Base-by-base conservation (phyloP, 2,113 vertebrate genomes). In the Atrichornis clamosus region DNA sequence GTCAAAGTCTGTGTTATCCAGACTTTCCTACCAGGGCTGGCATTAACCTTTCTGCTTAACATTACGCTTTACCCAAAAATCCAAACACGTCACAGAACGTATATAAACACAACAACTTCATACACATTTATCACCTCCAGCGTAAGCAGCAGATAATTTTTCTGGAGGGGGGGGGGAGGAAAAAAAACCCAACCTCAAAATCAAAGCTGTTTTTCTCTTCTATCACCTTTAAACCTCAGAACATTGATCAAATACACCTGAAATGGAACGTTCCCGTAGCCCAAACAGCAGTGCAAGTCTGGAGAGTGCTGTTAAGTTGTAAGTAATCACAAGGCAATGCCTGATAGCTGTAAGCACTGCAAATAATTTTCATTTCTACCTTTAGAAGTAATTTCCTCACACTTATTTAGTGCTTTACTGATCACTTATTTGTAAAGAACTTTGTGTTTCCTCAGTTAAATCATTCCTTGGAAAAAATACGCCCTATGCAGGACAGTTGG, bases 141-240 rank as follows among this genome's bases (percentile, higher is more conserved):
- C 35, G 32, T n/a, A 84, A 86, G 39, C 86, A 84, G 75, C n/a
- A n/a, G 59, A 14, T 55, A 20, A 67, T 58, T 95, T 74, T 83
- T 56, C 3, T 2, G 42, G 42, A 21, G 4, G 3, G 0, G 39
- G 39, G 39, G 39, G 39, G 39, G 39, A 41, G 13, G n/a, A 24
- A n/a, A 47, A 41, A 24, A 2, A 0, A 12, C 30, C 28, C 7
- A 62, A 16, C 1, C 10, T 30, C 9, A 4, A 50, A 58, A 67
- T 60, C 37, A 72, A 84, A 60, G 26, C 56, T 49, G 13, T 9
- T 81, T 74, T 81, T 90, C 56, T 74, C 42, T 60, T 42, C 2
- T 30, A 60, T 65, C 46, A 67, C 69, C 69, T 84, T 84, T 87
- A 82, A 82, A 89, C 53, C 30, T 87, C 84, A 78, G 35, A n/a